phyloP scores from a whole-genome alignment of 2,113 vertebrate species.

The Cyprinus carpio region DNA sequence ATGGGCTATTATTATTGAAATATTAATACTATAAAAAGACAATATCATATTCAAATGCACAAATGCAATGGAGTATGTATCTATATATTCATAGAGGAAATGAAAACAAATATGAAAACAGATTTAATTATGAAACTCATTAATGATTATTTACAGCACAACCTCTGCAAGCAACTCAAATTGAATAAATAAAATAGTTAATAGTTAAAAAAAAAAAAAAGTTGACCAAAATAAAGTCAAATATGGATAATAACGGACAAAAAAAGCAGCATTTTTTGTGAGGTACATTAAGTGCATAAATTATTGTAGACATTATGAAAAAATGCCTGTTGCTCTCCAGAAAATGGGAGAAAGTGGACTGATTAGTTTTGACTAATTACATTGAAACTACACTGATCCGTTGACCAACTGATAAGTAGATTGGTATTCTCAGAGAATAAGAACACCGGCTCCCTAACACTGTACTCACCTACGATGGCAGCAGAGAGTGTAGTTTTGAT shows the following conservation, averaged over 20 bases:
- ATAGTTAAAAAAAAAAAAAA: no score
- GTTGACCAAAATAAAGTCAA: not conserved
- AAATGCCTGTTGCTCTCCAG: not conserved
- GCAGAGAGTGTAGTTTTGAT: constrained; percentile 89
- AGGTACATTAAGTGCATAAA: not conserved
- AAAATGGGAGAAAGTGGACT: not conserved
- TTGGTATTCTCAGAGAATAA: not conserved
- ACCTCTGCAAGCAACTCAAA: no score
- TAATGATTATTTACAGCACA: not conserved
- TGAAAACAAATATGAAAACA: no score
- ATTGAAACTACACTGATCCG: not conserved
- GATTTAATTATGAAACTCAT: not conserved
- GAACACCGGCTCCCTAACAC: not conserved
- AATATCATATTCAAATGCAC: not conserved
- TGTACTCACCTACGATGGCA: constrained; percentile 83
- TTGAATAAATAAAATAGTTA: no score
- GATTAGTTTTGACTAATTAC: no score
- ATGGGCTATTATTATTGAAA: not conserved
- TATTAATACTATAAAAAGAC: not conserved
- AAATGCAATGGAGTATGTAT: not conserved
- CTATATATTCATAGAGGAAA: not conserved
- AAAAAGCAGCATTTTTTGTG: not conserved
- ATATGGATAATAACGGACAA: not conserved
- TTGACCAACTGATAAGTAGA: not conserved
- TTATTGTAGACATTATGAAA: not conserved